These are phyloP conservation scores for Pempheris klunzingeri DNA, from an alignment of 2,797 vertebrate genomes.

Conservation along the genomic window DNA sequence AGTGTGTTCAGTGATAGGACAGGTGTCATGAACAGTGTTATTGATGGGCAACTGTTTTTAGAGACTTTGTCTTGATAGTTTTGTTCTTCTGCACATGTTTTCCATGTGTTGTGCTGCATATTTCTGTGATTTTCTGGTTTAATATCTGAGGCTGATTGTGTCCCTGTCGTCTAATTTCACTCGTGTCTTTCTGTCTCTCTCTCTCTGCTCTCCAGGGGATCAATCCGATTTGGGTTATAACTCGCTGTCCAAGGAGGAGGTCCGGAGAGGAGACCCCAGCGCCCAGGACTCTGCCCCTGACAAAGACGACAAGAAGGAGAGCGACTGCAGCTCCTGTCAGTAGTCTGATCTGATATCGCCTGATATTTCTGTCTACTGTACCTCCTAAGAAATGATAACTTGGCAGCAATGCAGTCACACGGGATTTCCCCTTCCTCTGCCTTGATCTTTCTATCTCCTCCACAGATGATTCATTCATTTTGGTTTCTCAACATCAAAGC, in stretches of 20 bases:
- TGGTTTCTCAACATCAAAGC: slow-evolving; percentile 52
- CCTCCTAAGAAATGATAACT: slow-evolving; percentile 5
- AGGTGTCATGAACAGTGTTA: background rate
- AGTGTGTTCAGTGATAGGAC: background rate
- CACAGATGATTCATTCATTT: slow-evolving; percentile 47
- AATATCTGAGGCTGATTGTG: background rate
- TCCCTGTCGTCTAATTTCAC: background rate
- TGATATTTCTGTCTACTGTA: slow-evolving; percentile 32
- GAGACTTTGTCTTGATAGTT: background rate
- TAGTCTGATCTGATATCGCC: slow-evolving; percentile 42
- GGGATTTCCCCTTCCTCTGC: slow-evolving; percentile 49
- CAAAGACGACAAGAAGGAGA: slow-evolving; percentile 91
- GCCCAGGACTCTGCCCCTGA: slow-evolving; percentile 82
- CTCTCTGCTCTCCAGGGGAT: slow-evolving; percentile 82
- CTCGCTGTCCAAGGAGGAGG: slow-evolving; percentile 93
- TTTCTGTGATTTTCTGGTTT: slow-evolving; percentile 29
- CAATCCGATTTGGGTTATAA: slow-evolving; percentile 93
- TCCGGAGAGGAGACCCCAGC: slow-evolving; percentile 85
- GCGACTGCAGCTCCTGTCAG: slow-evolving; percentile 89
- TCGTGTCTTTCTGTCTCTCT: background rate
- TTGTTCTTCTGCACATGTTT: slow-evolving; percentile 1
- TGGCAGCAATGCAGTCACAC: slow-evolving; percentile 18
- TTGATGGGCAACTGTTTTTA: background rate
- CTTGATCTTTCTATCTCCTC: slow-evolving; percentile 47
- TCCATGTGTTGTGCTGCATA: slow-evolving; percentile 8